Conservation (phyloP, 2,797 vertebrate genomes). For the Siniperca undulata region DNA sequence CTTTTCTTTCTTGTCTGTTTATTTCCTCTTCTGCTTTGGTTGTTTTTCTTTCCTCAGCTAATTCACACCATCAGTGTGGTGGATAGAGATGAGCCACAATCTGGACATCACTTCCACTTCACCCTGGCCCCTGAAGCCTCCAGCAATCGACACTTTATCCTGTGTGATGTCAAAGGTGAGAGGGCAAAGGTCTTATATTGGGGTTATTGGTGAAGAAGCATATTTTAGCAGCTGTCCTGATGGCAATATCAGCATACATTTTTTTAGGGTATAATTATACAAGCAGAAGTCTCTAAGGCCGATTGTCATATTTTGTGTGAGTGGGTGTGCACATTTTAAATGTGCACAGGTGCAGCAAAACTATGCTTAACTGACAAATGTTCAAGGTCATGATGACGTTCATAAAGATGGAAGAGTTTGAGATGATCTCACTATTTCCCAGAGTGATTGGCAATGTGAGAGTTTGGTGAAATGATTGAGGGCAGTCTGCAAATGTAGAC, state of each 20-base stretch:
- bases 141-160: conserved; percentile 92
- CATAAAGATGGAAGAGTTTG: conserved; percentile 2
- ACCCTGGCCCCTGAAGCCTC: conserved; percentile 90
- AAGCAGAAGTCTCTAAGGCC: background rate
- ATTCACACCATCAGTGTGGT: conserved; percentile 99
- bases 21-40: conserved; percentile 6
- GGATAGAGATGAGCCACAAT: conserved; percentile 95
- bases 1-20: conserved; percentile 16
- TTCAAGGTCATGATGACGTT: background rate
- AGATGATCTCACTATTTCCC: background rate
- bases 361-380: background rate
- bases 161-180: conserved; percentile 95
- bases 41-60: conserved; percentile 82
- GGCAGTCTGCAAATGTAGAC: conserved; percentile 12
- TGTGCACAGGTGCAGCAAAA: background rate
- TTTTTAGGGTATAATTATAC: background rate
- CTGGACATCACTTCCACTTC: conserved; percentile 95
- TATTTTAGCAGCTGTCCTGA: background rate
- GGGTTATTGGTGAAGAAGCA: background rate
- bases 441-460: background rate
- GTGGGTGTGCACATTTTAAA: conserved; percentile 5
- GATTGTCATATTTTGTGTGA: background rate
- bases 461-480: conserved; percentile 19
- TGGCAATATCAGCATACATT: background rate
- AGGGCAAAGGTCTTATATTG: background rate